phyloP scores from a whole-genome alignment of 1,140 invertebrate genomes.

The Bombus sibiricus region DNA sequence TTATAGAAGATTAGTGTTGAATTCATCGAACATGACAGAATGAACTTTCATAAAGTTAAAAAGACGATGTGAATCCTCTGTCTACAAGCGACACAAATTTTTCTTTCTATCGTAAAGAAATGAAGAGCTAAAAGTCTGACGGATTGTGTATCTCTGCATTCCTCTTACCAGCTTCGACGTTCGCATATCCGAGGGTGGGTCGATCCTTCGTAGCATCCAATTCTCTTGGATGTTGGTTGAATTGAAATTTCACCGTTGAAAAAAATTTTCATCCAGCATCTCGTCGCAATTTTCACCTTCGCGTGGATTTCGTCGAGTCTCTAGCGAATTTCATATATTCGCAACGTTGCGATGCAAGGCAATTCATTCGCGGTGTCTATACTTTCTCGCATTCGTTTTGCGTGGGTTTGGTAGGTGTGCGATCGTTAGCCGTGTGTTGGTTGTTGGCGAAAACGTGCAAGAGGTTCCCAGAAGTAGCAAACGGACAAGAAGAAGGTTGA shows the following conservation, averaged over 20 bases:
- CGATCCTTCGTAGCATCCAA: not conserved
- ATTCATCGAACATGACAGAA: no score
- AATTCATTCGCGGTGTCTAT: constrained; percentile 11
- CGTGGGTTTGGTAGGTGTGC: constrained; percentile 14
- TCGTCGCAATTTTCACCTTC: not conserved
- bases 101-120: not conserved
- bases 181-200: not conserved
- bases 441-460: not conserved
- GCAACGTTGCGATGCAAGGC: not conserved
- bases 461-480: constrained; percentile 32
- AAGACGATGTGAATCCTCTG: not conserved
- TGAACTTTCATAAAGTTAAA: no score
- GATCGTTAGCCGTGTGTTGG: constrained; percentile 8
- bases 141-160: no score
- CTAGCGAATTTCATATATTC: constrained; percentile 27
- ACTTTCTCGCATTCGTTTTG: constrained; percentile 34
- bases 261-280: not conserved
- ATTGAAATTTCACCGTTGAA: not conserved
- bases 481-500: constrained; percentile 20
- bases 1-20: no score
- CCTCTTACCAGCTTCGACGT: no score
- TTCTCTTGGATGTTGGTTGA: not conserved
- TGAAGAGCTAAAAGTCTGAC: not conserved
- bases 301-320: no score
- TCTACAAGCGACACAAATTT: not conserved